A percentile compares a stretch with the other conserved stretches of the same genome.
Conservation (phyloP, 2,113 vertebrate species). For the Corythaixoides concolor region DNA sequence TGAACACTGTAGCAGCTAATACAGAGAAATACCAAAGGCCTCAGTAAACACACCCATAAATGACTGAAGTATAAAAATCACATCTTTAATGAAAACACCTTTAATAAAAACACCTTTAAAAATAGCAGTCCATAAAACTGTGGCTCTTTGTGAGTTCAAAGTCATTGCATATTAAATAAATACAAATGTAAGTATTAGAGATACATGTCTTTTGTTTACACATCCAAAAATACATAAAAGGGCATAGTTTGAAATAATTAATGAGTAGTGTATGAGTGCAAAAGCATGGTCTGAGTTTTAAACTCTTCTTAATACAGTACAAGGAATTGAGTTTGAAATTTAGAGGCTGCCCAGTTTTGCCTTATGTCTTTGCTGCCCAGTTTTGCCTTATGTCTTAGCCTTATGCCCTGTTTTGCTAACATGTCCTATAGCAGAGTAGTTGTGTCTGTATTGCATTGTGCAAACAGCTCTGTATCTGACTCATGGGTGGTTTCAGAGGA, state of each 20-base stretch:
- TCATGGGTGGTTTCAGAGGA: neutral
- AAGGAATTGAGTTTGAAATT: neutral
- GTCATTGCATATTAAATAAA: neutral
- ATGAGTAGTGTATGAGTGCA: neutral
- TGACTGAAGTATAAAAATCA: neutral
- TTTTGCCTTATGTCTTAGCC: neutral
- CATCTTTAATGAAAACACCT: neutral
- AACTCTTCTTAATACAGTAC: neutral
- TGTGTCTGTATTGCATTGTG: neutral
- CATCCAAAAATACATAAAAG: neutral
- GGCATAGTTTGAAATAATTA: neutral
- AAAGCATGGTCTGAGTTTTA: neutral
- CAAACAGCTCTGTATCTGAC: neutral
- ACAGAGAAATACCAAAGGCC: neutral
- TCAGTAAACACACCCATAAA: neutral
- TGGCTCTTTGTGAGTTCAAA: neutral
- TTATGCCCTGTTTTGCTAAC: neutral
- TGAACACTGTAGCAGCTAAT: neutral
- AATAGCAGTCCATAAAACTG: neutral
- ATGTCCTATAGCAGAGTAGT: neutral
- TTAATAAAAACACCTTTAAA: neutral
- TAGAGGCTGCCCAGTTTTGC: neutral
- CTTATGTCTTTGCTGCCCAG: neutral
- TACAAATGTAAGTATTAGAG: neutral
- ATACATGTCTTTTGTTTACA: neutral